A percentile compares a stretch with the other conserved stretches of the same genome.
Conservation (phyloP, 2,113 vertebrate species). For the Plotosus lineatus region DNA sequence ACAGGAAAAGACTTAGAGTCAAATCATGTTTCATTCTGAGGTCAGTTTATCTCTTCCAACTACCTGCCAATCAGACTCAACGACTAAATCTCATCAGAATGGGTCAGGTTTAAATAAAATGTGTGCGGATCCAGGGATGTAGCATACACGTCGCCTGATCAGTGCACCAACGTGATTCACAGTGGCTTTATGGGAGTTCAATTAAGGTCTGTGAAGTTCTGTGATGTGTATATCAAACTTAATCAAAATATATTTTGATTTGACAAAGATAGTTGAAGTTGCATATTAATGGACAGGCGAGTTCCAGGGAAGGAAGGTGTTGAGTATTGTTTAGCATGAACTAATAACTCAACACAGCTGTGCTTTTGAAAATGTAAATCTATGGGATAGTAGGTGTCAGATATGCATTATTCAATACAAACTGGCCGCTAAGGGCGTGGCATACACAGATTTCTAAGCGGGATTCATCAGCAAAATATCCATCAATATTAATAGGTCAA, state of each 20-base stretch:
- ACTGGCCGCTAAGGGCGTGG: no score
- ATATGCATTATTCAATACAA: background rate
- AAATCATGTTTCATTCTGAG: slow-evolving; percentile 5
- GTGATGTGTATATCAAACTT: no score
- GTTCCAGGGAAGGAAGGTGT: background rate
- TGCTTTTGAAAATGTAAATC: background rate
- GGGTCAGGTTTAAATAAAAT: slow-evolving; percentile 12
- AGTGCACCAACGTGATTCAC: background rate
- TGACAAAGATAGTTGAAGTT: background rate
- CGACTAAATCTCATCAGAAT: background rate
- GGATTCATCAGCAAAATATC: background rate
- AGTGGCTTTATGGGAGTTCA: background rate
- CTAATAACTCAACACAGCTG: slow-evolving; percentile 16
- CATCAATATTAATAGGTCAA: no score
- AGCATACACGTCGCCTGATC: background rate
- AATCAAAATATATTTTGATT: no score
- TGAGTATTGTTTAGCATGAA: slow-evolving; percentile 17
- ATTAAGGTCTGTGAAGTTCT: slow-evolving; percentile 5
- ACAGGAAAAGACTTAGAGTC: background rate
- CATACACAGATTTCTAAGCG: background rate
- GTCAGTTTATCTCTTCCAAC: background rate
- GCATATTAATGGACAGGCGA: slow-evolving; percentile 9
- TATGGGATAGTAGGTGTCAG: background rate
- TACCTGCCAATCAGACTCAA: slow-evolving; percentile 13
- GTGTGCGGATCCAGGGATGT: background rate